Percentiles rank a stretch among this genome's conserved stretches.
These are phyloP conservation scores for Drosophila littoralis DNA, from an alignment of 1,140 invertebrate genomes.

Conservation along the genomic window DNA sequence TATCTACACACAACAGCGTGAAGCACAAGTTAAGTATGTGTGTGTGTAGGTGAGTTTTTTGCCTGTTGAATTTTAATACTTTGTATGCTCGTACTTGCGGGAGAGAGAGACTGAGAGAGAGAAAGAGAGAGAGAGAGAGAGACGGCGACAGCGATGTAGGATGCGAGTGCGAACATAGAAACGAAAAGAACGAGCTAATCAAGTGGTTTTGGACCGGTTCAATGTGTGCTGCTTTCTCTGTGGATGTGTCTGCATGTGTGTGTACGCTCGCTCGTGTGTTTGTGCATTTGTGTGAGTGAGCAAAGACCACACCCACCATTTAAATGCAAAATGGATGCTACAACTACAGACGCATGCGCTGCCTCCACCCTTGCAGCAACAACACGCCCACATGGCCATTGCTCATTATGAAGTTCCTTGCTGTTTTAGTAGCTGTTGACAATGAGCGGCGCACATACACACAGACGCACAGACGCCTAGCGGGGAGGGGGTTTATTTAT, in stretches of 20 bases:
- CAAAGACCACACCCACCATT: slow-evolving; percentile 63
- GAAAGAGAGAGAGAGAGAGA: slow-evolving; percentile 5
- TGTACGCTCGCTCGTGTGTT: slow-evolving; percentile 3
- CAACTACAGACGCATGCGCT: slow-evolving; percentile 64
- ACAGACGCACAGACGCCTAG: slow-evolving; percentile 12
- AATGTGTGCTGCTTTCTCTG: slow-evolving; percentile 23
- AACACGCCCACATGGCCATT: slow-evolving; percentile 62
- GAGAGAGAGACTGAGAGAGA: slow-evolving; percentile 17
- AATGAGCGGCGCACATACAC: slow-evolving; percentile 7
- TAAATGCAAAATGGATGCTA: slow-evolving; percentile 66
- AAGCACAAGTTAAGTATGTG: neutral
- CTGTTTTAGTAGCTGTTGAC: slow-evolving; percentile 51
- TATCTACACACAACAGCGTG: slow-evolving; percentile 17
- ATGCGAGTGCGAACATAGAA: slow-evolving; percentile 30
- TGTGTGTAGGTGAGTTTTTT: slow-evolving; percentile 49
- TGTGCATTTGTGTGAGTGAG: slow-evolving; percentile 16
- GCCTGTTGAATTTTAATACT: slow-evolving; percentile 65
- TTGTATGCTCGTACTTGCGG: neutral
- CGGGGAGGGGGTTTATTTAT: slow-evolving; percentile 63
- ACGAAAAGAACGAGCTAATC: slow-evolving; percentile 76
- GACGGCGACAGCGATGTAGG: slow-evolving; percentile 16
- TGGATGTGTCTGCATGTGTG: slow-evolving; percentile 8
- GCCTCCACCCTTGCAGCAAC: slow-evolving; percentile 27
- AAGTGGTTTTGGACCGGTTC: slow-evolving; percentile 58
- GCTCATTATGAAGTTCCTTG: slow-evolving; percentile 45